These are phyloP conservation scores for Cotesia typhae DNA, from an alignment of 1,140 invertebrate genomes.

Conservation along the genomic window DNA sequence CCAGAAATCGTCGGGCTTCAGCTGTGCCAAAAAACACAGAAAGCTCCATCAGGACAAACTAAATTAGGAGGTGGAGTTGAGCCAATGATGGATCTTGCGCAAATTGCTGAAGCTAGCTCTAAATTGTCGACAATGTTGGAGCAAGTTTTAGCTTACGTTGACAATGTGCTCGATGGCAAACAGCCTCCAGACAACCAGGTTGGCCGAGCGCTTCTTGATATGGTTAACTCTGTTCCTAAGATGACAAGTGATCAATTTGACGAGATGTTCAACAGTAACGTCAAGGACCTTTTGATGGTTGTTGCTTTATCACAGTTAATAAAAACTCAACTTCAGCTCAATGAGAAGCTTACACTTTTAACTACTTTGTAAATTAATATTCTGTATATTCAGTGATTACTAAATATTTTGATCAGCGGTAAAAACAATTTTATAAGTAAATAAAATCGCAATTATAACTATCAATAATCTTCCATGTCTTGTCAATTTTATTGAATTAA, in stretches of 20 bases:
- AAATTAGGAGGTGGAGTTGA: conserved; percentile 72
- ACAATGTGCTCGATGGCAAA: conserved; percentile 82
- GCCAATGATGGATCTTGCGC: conserved; percentile 85
- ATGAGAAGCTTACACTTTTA: conserved; percentile 90
- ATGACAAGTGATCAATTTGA: conserved; percentile 91
- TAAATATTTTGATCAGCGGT: conserved; percentile 6
- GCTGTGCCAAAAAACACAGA: conserved; percentile 78
- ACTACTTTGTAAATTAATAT: conserved; percentile 69
- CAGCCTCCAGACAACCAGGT: conserved; percentile 79
- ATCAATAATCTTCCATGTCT: no score
- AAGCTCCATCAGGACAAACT: conserved; percentile 45
- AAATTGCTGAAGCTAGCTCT: conserved; percentile 82
- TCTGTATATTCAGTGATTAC: conserved; percentile 17
- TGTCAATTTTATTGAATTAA: no score
- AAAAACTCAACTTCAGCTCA: conserved; percentile 92
- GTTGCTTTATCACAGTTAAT: conserved; percentile 95
- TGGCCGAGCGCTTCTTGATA: conserved; percentile 85
- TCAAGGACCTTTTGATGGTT: conserved; percentile 97
- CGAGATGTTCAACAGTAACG: conserved; percentile 94
- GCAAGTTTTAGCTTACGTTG: conserved; percentile 86
- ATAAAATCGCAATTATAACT: background rate
- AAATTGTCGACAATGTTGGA: conserved; percentile 82
- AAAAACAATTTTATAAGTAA: conserved; percentile 15
- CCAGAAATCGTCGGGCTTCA: conserved; percentile 87
- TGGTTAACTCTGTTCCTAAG: conserved; percentile 90